Base-by-base conservation (phyloP, 53 echinoderm and acorn worm genomes). In the Actinopyga echinites region DNA sequence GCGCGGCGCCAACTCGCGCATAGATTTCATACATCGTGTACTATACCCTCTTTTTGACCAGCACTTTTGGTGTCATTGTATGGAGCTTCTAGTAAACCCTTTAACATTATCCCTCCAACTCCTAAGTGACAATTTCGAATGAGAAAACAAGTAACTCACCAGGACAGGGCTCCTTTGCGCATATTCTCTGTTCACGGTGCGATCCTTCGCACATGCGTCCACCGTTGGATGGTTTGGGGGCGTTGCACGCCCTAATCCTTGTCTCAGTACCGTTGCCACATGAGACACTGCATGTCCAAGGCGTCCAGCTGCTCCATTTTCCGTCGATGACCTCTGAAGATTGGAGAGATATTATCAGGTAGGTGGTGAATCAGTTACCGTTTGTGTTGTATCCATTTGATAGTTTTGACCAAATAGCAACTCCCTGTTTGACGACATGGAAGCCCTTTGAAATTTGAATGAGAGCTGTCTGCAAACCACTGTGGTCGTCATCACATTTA, bases 291-390 rank as follows among this genome's bases (percentile, higher is more conserved):
- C 99, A 99, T 1, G 92, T 89, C 99, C 99, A 99, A 17, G 99
- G 99, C n/a, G 99, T 95, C 91, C 94, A 99, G 20, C 89, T 92
- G 38, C 99, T 99, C 94, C 94, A 99, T 31, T 92, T 91, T 11
- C 99, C 99, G 54, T 99, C 91, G 5, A 94, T 71, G 36, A 92
- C 73, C 79, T 84, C 99, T 99, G 85, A 43, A 12, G 12, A 55
- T 20, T 55, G 56, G 56, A 12, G 20, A 55, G 20, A 13, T 55
- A 55, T 13, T 13, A 55, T 55, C 56, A 12, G 20, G 20, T 55
- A 20, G 56, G 12, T 55, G 56, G 20, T 55, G 20, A 55, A 55
- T 20, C 56, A 55, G 12, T 20, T 55, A 12, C 63, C 28, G 2
- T 8, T 62, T 62, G 10, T 10, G 28, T 62, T 62, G n/a, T n/a